Base-by-base conservation (phyloP, 2,797 vertebrate genomes). In the Leucoraja ocellata region DNA sequence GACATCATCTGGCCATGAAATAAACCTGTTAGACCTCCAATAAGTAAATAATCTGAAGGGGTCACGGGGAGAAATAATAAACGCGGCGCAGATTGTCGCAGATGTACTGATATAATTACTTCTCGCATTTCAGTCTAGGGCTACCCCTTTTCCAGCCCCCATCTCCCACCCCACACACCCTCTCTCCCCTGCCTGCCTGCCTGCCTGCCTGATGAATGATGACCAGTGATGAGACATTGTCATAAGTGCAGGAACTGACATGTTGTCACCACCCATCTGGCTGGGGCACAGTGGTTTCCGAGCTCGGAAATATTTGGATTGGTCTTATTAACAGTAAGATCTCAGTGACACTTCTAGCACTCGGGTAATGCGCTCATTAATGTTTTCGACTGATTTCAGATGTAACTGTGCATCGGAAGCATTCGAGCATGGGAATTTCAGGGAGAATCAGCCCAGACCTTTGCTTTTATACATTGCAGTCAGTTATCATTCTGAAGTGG, bases 21-120 rank as follows among this genome's bases (percentile, higher is more conserved):
- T 92, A 92, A 76, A 92, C 65, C 39, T 54, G 90, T 92, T 92
- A 92, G 90, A 92, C 46, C 90, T 74, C 73, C 90, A 92, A 46
- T 76, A 92, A 92, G 90, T 73, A 92, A 92, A 92, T 92, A 92
- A 92, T 76, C 36, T 6, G 71, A 25, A 46, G 71, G 90, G 90
- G 46, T 76, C 46, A 76, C 36, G 84, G 90, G 25, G 71, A 91
- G 90, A 74, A 46, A 76, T 76, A 54, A 92, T 46, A 76, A 92
- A 16, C 39, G 46, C 25, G 54, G 73, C 46, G 71, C 54, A 58
- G 39, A 76, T 92, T 92, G 90, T 92, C 39, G 73, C 68, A 92
- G 68, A 92, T 92, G 90, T 54, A 92, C 90, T 54, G 73, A 76
- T 92, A 39, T 92, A 73, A 92, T 92, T 68, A 46, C 61, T 36